Percentiles rank a stretch among this genome's conserved stretches.
These are phyloP conservation scores for Anolis apletophallus DNA, from an alignment of 2,797 vertebrate species.

Conservation along the genomic window DNA sequence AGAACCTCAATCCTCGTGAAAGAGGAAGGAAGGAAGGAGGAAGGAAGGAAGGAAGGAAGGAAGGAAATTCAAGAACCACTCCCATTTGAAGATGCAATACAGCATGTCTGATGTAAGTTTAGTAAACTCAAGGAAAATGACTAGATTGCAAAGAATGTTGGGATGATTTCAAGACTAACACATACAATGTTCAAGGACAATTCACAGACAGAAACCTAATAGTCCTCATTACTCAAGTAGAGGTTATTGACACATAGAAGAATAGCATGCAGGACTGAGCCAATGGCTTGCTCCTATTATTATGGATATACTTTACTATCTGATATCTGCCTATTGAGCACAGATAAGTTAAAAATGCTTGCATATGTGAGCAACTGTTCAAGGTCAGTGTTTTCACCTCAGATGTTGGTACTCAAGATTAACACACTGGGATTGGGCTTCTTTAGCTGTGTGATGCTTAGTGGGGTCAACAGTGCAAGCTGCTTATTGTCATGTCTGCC, in stretches of 20 bases:
- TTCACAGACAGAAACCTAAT: background rate
- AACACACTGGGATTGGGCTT: background rate
- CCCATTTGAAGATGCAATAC: no score
- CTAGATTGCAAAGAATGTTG: background rate
- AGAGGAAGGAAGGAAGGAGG: no score
- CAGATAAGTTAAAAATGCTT: background rate
- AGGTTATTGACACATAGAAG: background rate
- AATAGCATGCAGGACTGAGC: background rate
- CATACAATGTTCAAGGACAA: background rate
- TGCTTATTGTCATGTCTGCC: background rate
- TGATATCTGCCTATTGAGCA: background rate
- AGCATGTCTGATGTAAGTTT: constrained; percentile 16
- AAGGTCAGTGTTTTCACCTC: background rate
- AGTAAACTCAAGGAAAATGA: background rate
- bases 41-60: no score
- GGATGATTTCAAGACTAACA: background rate
- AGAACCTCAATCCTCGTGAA: no score
- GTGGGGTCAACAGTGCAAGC: background rate
- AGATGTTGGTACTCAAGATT: background rate
- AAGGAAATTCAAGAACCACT: no score
- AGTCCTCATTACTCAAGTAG: background rate
- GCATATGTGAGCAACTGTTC: background rate
- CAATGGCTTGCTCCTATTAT: background rate
- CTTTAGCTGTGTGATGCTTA: background rate
- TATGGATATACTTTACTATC: background rate